Evolutionary conservation across 2,113 vertebrate genomes (phyloP).

Genomic region (Xyrauchen texanus): DNA sequence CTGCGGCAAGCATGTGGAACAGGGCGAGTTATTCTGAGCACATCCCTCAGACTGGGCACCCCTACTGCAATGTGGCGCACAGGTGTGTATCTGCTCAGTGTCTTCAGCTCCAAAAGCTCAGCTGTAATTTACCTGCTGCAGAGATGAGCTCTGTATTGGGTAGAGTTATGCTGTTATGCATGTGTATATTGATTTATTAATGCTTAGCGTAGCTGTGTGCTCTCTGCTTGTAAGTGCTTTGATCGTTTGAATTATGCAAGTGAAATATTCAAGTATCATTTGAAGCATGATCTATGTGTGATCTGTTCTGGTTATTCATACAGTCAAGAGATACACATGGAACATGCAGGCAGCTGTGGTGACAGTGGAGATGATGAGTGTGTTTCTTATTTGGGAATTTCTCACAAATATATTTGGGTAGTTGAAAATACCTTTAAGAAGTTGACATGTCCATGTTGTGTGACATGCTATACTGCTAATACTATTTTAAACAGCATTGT

Average conservation of each 20-base stretch:
- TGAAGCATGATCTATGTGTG: constrained; percentile 25
- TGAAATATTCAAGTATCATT: constrained; percentile 12
- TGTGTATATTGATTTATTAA: constrained; percentile 5
- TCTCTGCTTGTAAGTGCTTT: constrained; percentile 9
- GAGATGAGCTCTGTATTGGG: background rate
- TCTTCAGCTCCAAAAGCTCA: constrained; percentile 40
- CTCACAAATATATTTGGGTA: background rate
- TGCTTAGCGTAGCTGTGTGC: background rate
- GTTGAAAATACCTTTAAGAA: too few relatives aligned
- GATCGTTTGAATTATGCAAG: constrained; percentile 16
- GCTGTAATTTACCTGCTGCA: constrained; percentile 3
- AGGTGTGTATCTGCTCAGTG: constrained; percentile 79
- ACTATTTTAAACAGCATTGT: too few relatives aligned
- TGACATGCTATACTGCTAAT: too few relatives aligned
- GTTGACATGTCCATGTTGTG: too few relatives aligned
- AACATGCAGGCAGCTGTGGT: too few relatives aligned
- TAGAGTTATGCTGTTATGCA: background rate
- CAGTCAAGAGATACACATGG: too few relatives aligned
- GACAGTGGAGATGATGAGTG: background rate
- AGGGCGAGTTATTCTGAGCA: constrained; percentile 76
- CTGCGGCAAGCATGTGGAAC: constrained; percentile 78
- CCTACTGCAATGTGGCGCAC: constrained; percentile 76
- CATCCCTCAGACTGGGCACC: constrained; percentile 71
- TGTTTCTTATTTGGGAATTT: constrained; percentile 14
- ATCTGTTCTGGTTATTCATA: constrained; percentile 8